Evolutionary conservation across 2,113 vertebrate genomes (phyloP).

Genomic region (Semicossyphus pulcher): DNA sequence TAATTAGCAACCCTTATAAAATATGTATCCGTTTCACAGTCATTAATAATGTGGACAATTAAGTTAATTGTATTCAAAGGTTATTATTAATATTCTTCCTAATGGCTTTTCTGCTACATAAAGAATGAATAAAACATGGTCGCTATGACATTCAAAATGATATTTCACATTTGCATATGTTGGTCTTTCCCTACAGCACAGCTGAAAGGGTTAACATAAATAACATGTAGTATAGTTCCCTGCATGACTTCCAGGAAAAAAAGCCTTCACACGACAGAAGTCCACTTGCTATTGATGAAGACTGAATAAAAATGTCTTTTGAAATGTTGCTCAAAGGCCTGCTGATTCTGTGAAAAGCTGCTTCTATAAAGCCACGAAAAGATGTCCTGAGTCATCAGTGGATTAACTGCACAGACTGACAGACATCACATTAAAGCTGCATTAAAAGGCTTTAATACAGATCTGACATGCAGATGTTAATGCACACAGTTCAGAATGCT

Average conservation of each 20-base stretch:
- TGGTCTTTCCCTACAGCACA: background rate
- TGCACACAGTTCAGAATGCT: conserved; percentile 11
- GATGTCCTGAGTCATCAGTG: conserved; percentile 21
- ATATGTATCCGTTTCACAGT: too few species aligned
- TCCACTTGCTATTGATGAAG: background rate
- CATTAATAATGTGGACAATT: conserved; percentile 2
- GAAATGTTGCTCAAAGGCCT: background rate
- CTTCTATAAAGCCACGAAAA: conserved; percentile 28
- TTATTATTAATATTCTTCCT: background rate
- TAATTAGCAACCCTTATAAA: too few species aligned
- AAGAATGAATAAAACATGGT: background rate
- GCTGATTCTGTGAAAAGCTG: conserved; percentile 2
- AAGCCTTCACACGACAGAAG: conserved; percentile 2
- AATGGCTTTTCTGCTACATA: background rate
- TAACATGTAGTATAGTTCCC: conserved; percentile 17
- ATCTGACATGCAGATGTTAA: conserved; percentile 8
- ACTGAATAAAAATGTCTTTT: conserved; percentile 18
- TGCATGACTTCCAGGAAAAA: conserved; percentile 29
- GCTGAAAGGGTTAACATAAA: conserved; percentile 29
- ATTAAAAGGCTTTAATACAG: conserved; percentile 36
- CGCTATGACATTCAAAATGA: conserved; percentile 33
- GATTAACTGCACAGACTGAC: conserved; percentile 15
- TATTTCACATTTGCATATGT: conserved; percentile 23
- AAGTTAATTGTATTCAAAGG: background rate
- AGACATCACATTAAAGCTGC: conserved; percentile 10